These are phyloP conservation scores for Colius striatus DNA, from an alignment of 2,113 vertebrate genomes.

Conservation along the genomic window DNA sequence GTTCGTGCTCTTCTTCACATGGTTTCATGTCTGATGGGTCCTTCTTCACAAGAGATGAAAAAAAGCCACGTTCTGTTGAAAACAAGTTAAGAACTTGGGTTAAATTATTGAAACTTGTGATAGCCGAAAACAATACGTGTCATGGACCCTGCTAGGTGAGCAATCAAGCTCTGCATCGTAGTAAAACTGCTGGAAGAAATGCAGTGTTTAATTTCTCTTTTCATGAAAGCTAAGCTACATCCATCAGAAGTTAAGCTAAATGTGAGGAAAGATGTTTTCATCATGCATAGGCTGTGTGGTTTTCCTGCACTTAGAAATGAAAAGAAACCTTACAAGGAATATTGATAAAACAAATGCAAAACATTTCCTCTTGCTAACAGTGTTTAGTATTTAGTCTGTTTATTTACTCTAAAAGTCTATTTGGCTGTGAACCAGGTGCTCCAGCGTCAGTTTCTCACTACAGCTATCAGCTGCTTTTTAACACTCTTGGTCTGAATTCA, in stretches of 20 bases:
- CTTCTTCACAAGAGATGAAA: conserved; percentile 60
- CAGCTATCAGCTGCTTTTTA: not conserved
- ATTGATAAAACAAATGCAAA: not conserved
- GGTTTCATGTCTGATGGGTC: conserved; percentile 70
- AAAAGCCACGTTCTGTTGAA: conserved; percentile 71
- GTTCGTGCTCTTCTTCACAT: conserved; percentile 44
- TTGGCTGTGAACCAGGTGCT: not conserved
- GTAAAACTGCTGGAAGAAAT: not conserved
- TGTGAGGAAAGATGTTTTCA: not conserved
- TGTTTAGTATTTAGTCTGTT: not conserved
- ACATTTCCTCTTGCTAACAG: not conserved
- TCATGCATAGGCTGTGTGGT: not conserved
- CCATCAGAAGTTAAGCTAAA: not conserved
- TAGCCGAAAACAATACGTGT: not conserved
- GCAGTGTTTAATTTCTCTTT: not conserved
- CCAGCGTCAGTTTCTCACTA: not conserved
- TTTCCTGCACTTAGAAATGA: not conserved
- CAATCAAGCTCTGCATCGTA: not conserved
- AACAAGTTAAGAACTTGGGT: not conserved
- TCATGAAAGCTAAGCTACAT: not conserved
- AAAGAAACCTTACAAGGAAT: not conserved
- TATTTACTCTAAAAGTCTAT: not conserved
- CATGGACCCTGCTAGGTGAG: not conserved
- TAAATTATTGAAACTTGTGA: not conserved
- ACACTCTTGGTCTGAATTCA: not conserved